Evolutionary conservation across 2,797 vertebrate species (phyloP), one percentile per base, ranked within the genome.

Genomic region (Fundulus diaphanus): DNA sequence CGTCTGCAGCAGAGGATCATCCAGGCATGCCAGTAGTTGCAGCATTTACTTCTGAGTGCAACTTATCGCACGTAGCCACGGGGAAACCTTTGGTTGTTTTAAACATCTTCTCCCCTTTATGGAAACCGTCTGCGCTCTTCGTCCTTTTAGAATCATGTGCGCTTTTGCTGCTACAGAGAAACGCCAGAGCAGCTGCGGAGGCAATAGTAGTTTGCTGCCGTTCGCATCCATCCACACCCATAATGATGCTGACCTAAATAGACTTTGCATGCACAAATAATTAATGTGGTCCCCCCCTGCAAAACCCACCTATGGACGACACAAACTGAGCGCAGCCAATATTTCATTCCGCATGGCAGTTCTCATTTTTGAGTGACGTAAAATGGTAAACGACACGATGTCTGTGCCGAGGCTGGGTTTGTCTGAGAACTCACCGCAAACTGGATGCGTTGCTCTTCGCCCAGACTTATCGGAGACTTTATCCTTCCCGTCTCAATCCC

Each of bases 221-320:
- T 68, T 46, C 74, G 61, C 48, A 56, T 77, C 70, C 72, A 86
- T 90, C 88, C 90, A 89, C 91, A 93, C 92, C 90, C 90, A 80
- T 77, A 80, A 82, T 75, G 65, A 74, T 27, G 70, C 78, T 93
- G 92, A 94, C 93, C 93, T 91, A 92, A 85, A 93, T 92, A 86
- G 80, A 70, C 65, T 68, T 82, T 73, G 52, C 80, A 44, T 56
- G 31, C 78, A 56, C 49, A 76, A 75, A 85, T 85, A 73, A 68
- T 56, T 67, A 79, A 82, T 37, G 48, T 84, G 42, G 79, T 73
- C 78, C 59, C 78, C 59, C 48, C 57, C 59, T n/a, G 54, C 69
- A 71, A 44, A n/a, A 78, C 51, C 33, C 70, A 75, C 51, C 77
- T 57, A 5, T 12, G 6, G 16, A 67, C 48, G 68, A 35, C 70